Evolutionary conservation across 2,888 invertebrate species (phyloP).

Genomic region (Litoditis marina): DNA sequence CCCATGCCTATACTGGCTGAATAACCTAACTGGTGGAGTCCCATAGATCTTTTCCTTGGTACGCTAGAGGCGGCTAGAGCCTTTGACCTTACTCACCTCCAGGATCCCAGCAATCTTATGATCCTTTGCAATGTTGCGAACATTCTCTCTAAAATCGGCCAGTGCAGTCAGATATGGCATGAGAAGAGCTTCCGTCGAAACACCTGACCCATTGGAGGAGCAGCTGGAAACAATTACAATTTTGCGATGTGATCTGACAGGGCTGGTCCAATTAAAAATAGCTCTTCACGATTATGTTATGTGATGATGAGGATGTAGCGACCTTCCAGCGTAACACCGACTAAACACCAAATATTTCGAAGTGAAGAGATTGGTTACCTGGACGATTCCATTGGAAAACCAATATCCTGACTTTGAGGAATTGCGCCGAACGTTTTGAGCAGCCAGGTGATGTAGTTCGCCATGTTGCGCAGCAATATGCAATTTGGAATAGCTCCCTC

Average conservation of each 20-base stretch:
- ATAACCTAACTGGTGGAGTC: too few relatives aligned
- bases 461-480: conserved; percentile 74
- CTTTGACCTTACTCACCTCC: conserved; percentile 32
- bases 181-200: conserved; percentile 71
- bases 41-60: too few relatives aligned
- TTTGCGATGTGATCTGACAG: too few relatives aligned
- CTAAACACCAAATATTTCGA: too few relatives aligned
- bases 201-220: neutral
- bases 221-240: too few relatives aligned
- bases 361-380: neutral
- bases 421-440: conserved; percentile 65
- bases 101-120: conserved; percentile 51
- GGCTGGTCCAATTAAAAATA: too few relatives aligned
- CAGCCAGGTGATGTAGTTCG: conserved; percentile 76
- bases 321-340: too few relatives aligned
- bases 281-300: too few relatives aligned
- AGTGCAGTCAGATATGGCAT: conserved; percentile 85
- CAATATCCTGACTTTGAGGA: conserved; percentile 39
- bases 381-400: conserved; percentile 36
- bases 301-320: too few relatives aligned
- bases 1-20: too few relatives aligned
- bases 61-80: too few relatives aligned
- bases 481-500: conserved; percentile 68
- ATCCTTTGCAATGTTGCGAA: conserved; percentile 54
- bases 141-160: conserved; percentile 77